Conservation (phyloP, 2,888 invertebrate species). For the Leptopilina drosophilae region DNA sequence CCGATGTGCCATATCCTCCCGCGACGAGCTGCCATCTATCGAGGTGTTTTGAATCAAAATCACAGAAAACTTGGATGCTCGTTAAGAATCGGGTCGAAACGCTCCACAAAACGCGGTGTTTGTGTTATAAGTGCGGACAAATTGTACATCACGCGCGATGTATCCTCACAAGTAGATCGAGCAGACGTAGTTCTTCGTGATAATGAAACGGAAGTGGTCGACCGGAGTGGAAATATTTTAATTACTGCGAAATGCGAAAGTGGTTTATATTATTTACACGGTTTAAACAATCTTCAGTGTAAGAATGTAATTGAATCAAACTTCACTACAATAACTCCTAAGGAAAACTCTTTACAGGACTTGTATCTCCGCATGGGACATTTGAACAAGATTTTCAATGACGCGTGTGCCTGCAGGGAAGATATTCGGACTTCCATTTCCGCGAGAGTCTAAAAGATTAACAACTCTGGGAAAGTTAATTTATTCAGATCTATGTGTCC, state of each 20-base stretch:
- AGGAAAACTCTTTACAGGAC: conserved; percentile 3
- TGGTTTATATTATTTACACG: conserved; percentile 35
- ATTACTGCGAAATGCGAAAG: conserved; percentile 29
- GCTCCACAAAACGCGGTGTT: too few relatives aligned
- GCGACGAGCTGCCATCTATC: conserved; percentile 44
- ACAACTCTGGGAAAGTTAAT: conserved; percentile 54
- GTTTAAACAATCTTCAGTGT: background rate
- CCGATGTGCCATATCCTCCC: conserved; percentile 23
- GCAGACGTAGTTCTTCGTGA: conserved; percentile 34
- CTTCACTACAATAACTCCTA: background rate
- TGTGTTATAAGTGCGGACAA: too few relatives aligned
- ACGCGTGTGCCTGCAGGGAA: conserved; percentile 27
- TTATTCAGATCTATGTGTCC: conserved; percentile 16
- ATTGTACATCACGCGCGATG: too few relatives aligned
- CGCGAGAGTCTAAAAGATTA: conserved; percentile 6
- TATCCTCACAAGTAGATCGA: too few relatives aligned
- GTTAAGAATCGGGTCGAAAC: too few relatives aligned
- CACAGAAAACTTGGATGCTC: too few relatives aligned
- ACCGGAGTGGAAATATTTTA: conserved; percentile 37
- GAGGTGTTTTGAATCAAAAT: too few relatives aligned
- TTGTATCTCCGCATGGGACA: too few relatives aligned
- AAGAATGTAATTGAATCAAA: background rate
- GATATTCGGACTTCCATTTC: conserved; percentile 31
- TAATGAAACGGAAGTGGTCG: conserved; percentile 6
- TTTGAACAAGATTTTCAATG: conserved; percentile 37